These are phyloP conservation scores for Eilema caniola DNA, from an alignment of 2,888 invertebrate genomes.

Conservation along the genomic window DNA sequence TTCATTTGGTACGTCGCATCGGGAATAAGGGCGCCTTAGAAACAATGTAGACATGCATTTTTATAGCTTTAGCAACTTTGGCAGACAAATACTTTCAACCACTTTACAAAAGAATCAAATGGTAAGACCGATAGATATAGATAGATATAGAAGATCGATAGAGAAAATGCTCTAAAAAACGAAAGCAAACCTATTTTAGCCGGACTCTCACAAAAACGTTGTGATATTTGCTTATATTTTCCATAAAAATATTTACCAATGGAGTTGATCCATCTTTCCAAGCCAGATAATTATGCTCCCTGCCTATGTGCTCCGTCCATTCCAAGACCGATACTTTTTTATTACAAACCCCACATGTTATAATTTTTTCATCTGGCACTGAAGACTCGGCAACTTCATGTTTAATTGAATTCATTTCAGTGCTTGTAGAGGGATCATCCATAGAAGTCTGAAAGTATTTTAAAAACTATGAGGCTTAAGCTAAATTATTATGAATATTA, in stretches of 20 bases:
- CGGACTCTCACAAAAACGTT: no score
- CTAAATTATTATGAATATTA: background rate
- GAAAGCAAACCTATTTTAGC: no score
- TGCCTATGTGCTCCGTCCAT: constrained; percentile 59
- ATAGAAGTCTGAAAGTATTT: constrained; percentile 10
- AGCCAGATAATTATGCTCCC: constrained; percentile 66
- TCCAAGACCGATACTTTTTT: background rate
- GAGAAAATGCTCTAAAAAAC: no score
- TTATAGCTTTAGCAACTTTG: background rate
- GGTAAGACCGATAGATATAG: background rate
- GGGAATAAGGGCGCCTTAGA: no score
- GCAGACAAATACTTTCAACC: no score
- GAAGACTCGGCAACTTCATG: background rate
- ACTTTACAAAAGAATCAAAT: no score
- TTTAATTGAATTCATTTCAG: background rate
- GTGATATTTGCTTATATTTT: no score
- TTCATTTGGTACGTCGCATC: background rate
- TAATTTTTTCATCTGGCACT: constrained; percentile 15
- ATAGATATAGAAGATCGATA: no score
- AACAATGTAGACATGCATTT: background rate
- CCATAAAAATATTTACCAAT: constrained; percentile 69
- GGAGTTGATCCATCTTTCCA: constrained; percentile 64
- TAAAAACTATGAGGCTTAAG: background rate
- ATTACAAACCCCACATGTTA: constrained; percentile 27
- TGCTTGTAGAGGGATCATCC: constrained; percentile 5